Percentiles rank a stretch among this genome's conserved stretches.
phyloP scores from a whole-genome alignment of 2,888 invertebrate species.

The Acrobasis consociella region DNA sequence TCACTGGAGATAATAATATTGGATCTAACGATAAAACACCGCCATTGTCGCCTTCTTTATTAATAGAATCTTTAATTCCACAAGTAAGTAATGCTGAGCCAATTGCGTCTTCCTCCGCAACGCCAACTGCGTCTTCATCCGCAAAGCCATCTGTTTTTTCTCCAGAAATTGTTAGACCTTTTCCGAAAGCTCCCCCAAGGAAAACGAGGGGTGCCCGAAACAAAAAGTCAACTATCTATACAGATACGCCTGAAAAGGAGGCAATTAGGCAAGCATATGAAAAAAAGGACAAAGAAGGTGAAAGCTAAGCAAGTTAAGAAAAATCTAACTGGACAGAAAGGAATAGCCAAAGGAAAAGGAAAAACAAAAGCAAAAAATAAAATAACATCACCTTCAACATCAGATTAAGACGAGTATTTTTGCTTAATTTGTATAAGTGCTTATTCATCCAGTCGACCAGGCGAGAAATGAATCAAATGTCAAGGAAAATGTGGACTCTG shows the following conservation, averaged over 20 bases:
- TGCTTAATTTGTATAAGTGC: slow-evolving; percentile 30
- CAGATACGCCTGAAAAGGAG: too few species aligned
- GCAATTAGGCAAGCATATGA: too few species aligned
- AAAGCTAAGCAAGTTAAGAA: too few species aligned
- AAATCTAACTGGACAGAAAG: neutral
- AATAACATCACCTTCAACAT: slow-evolving; percentile 10
- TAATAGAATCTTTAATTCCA: too few species aligned
- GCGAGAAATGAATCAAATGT: slow-evolving; percentile 31
- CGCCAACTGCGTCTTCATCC: slow-evolving; percentile 16
- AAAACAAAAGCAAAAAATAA: slow-evolving; percentile 1
- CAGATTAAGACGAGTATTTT: slow-evolving; percentile 24
- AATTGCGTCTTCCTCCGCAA: slow-evolving; percentile 13
- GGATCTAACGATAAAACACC: slow-evolving; percentile 10
- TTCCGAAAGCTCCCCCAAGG: too few species aligned
- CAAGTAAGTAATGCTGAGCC: slow-evolving; percentile 12
- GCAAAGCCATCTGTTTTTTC: slow-evolving; percentile 23
- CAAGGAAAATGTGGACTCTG: slow-evolving; percentile 15
- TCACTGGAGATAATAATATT: slow-evolving; percentile 6
- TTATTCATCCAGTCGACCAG: slow-evolving; percentile 29
- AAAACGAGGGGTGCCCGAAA: too few species aligned
- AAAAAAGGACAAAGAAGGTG: too few species aligned
- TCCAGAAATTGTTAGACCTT: slow-evolving; percentile 26
- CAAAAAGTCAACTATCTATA: too few species aligned
- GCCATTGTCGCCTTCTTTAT: too few species aligned
- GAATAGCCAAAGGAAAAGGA: neutral